Evolutionary conservation across 1,140 invertebrate species (phyloP).

Genomic region (Drosophila subpulchrella): DNA sequence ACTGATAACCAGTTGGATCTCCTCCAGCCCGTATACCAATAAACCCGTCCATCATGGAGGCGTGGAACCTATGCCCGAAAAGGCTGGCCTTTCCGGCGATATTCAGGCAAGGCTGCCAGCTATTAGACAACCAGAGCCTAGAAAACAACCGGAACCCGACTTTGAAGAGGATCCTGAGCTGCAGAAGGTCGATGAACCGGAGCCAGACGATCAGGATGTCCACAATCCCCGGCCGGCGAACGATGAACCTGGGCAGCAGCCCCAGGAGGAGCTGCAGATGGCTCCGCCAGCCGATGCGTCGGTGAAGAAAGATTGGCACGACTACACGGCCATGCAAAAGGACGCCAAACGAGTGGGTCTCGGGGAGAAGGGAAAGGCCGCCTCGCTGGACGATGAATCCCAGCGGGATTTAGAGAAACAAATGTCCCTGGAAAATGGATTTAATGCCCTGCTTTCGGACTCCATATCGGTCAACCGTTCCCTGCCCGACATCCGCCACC

Average conservation of each 20-base stretch:
- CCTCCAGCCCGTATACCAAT: slow-evolving; percentile 73
- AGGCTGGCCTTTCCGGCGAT: neutral
- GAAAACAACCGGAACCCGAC: neutral
- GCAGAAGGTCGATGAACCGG: slow-evolving; percentile 23
- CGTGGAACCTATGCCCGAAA: slow-evolving; percentile 36
- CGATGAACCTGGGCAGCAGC: neutral
- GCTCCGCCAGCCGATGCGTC: slow-evolving; percentile 85
- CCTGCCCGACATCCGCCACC: slow-evolving; percentile 92
- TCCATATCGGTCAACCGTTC: slow-evolving; percentile 94
- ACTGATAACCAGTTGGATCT: slow-evolving; percentile 75
- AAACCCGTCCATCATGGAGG: slow-evolving; percentile 61
- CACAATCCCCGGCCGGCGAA: neutral
- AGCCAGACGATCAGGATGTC: neutral
- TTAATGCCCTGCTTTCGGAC: slow-evolving; percentile 95
- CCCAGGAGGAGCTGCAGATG: slow-evolving; percentile 31
- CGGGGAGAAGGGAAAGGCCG: slow-evolving; percentile 90
- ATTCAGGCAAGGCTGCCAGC: neutral
- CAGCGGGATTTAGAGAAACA: slow-evolving; percentile 87
- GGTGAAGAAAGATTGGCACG: slow-evolving; percentile 91
- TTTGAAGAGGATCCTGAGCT: neutral
- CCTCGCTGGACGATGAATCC: slow-evolving; percentile 88
- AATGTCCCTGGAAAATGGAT: slow-evolving; percentile 87
- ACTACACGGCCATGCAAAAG: slow-evolving; percentile 89
- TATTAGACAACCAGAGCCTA: neutral
- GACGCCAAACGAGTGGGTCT: slow-evolving; percentile 89